Percentiles rank a stretch among this genome's conserved stretches.
These are phyloP conservation scores for Ichneumon xanthorius DNA, from an alignment of 2,888 invertebrate species.

Conservation along the genomic window DNA sequence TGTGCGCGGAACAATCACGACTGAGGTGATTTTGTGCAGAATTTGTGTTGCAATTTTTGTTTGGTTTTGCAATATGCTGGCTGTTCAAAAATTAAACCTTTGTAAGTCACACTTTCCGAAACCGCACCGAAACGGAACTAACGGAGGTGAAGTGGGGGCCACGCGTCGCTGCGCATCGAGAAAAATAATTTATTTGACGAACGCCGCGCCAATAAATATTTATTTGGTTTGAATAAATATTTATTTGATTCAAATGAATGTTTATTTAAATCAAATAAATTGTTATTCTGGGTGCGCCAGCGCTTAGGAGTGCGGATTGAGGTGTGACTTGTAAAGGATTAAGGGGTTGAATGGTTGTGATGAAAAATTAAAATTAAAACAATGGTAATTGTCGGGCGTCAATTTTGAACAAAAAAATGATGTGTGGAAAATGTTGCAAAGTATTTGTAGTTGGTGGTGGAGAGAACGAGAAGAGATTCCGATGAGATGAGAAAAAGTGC, in stretches of 20 bases:
- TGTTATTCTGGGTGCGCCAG: too few relatives aligned
- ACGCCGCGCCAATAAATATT: too few relatives aligned
- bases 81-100: background rate
- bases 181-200: too few relatives aligned
- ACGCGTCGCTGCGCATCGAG: too few relatives aligned
- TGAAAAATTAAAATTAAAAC: background rate
- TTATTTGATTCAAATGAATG: too few relatives aligned
- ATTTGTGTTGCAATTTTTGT: background rate
- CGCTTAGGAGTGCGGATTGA: too few relatives aligned
- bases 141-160: too few relatives aligned
- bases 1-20: conserved; percentile 56
- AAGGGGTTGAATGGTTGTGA: background rate
- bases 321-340: background rate
- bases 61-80: background rate
- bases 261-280: too few relatives aligned
- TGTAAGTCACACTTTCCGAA: too few relatives aligned
- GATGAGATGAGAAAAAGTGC: conserved; percentile 32
- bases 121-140: too few relatives aligned
- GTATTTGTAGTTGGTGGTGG: conserved; percentile 40
- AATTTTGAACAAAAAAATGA: background rate
- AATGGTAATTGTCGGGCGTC: background rate
- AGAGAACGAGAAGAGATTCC: conserved; percentile 28
- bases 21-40: conserved; percentile 38
- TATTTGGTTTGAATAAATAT: too few relatives aligned
- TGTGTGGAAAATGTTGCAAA: background rate